Percentiles rank a stretch among this genome's conserved stretches.
Conservation (phyloP, 2,113 vertebrate genomes). For the Gymnarchus niloticus region DNA sequence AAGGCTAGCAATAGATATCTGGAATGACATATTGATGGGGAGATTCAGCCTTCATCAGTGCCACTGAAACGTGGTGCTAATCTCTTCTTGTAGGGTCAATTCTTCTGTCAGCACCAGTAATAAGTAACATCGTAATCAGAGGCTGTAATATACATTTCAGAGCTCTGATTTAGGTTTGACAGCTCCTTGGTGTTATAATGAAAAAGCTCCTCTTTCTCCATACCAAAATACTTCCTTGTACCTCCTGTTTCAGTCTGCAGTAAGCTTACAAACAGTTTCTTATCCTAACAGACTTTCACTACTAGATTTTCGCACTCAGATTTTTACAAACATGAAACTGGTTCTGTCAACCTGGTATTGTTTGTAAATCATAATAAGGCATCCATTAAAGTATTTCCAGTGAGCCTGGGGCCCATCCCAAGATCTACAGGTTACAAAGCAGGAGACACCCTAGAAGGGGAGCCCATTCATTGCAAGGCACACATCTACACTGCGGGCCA, state of each 20-base stretch:
- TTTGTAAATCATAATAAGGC: not conserved
- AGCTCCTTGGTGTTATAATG: no score
- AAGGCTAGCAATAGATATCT: not conserved
- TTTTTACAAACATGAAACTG: not conserved
- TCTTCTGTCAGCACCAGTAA: no score
- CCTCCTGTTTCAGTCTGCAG: not conserved
- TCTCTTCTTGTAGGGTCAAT: not conserved
- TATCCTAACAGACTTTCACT: not conserved
- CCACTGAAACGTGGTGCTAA: not conserved
- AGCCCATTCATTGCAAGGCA: no score
- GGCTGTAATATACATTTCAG: no score
- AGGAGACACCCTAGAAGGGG: no score
- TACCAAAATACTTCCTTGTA: not conserved
- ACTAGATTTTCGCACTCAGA: not conserved
- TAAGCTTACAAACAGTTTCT: not conserved
- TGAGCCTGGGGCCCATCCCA: not conserved
- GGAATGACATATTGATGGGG: conserved; percentile 1
- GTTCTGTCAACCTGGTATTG: not conserved
- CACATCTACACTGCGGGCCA: not conserved
- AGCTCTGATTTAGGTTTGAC: no score
- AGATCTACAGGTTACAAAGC: not conserved
- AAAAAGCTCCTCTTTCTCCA: not conserved
- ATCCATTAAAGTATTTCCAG: not conserved
- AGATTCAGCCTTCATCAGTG: not conserved
- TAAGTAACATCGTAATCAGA: no score